Base-by-base conservation (phyloP, 2,888 invertebrate species). In the Lithodes maja region DNA sequence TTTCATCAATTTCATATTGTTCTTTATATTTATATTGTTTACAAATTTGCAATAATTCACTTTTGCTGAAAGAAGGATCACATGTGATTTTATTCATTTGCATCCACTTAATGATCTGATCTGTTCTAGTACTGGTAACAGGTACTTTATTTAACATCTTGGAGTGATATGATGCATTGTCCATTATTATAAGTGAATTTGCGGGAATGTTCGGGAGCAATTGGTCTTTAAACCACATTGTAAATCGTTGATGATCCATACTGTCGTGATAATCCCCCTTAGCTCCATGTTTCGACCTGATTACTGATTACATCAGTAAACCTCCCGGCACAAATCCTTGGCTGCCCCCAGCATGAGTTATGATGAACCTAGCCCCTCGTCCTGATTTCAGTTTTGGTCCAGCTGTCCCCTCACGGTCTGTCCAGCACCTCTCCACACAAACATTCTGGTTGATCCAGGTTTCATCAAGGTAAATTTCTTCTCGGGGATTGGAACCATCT, bases 61-160 rank as follows among this genome's bases (percentile, higher is more conserved):
- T 1, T 49, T 77, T 77, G 50, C 49, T 49, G 50, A 49, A 50
- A 7, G 33, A 49, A 49, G 52, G 77, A n/a, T 77, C 50, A 49
- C 77, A 74, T 74, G 9, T 1, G 17, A 77, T 77, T 33, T 52
- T 52, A 15, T 77, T 77, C 0, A 49, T 49, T 33, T 49, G 3
- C 77, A 77, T 33, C 50, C 77, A 77, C 9, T 77, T 7, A 49
- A 77, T 77, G 33, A 77, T 77, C 7, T 77, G 5, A 5, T 77
- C 50, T 49, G 33, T 77, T 1, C 77, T 3, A 50, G 3, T 49
- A n/a, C 49, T 49, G 3, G 33, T 7, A 15, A n/a, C 50, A 15
- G 77, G 33, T 77, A 17, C 71, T 71, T 71, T 71, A 71, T 71
- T 71, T 12, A 71, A 3, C 3, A 71, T n/a, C n/a, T 71, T 71